Conservation (phyloP, 2,797 vertebrate genomes). For the Poeciliopsis turneri region DNA sequence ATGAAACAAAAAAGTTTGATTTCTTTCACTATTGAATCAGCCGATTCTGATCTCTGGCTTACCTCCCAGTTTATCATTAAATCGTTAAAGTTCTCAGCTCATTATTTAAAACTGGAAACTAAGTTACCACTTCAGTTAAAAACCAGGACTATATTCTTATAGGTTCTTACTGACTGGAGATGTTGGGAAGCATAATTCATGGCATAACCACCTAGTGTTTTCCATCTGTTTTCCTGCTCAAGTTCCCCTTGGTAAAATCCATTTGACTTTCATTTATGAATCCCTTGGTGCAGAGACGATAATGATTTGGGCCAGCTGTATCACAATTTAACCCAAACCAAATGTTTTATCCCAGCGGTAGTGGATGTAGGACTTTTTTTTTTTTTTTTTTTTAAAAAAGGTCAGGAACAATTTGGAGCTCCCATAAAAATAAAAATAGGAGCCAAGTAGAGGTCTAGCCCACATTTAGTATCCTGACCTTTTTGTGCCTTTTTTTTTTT, state of each 20-base stretch:
- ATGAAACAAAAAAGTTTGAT: neutral
- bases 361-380: neutral
- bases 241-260: neutral
- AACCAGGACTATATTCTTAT: neutral
- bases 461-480: neutral
- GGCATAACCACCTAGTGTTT: neutral
- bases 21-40: no score
- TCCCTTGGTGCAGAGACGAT: neutral
- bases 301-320: neutral
- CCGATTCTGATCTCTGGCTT: neutral
- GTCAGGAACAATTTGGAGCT: neutral
- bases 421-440: neutral
- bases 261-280: neutral
- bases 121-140: neutral
- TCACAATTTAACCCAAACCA: neutral
- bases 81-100: neutral
- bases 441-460: neutral
- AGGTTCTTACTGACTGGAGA: neutral
- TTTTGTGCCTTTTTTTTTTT: neutral
- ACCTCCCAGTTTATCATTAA: neutral
- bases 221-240: neutral
- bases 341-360: neutral
- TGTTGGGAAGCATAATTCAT: neutral
- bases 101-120: neutral
- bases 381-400: neutral